These are phyloP conservation scores for Ladona fulva DNA, from an alignment of 1,140 invertebrate genomes.

Conservation along the genomic window DNA sequence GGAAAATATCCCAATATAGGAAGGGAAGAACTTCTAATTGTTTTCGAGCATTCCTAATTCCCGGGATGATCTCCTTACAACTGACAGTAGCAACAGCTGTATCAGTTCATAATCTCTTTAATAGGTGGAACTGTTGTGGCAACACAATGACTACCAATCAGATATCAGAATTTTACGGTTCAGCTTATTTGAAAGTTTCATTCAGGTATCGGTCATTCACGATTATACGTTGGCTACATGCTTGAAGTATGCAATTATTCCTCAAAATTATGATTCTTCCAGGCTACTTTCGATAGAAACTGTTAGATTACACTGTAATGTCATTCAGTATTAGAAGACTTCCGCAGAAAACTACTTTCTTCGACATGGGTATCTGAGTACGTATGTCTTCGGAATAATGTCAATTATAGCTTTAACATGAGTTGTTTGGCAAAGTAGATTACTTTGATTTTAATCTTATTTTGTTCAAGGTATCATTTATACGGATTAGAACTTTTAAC, in stretches of 20 bases:
- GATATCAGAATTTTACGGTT: not conserved
- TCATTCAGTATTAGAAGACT: not conserved
- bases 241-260: not conserved
- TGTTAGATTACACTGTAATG: not conserved
- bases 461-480: not conserved
- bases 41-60: no score
- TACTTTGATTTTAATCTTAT: not conserved
- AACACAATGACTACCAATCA: not conserved
- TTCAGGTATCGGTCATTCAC: not conserved
- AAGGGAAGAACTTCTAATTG: no score
- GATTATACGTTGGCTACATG: not conserved
- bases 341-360: not conserved
- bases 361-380: not conserved
- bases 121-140: no score
- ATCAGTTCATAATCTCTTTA: no score
- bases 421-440: not conserved
- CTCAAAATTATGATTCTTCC: not conserved
- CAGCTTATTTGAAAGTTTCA: not conserved
- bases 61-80: no score
- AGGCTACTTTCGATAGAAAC: not conserved
- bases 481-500: not conserved
- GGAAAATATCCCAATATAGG: no score
- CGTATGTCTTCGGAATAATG: not conserved
- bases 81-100: no score
- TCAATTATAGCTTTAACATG: not conserved